A percentile compares a stretch with the other conserved stretches of the same genome.
Conservation (phyloP, 2,113 vertebrate genomes). For the Hassar affinis region DNA sequence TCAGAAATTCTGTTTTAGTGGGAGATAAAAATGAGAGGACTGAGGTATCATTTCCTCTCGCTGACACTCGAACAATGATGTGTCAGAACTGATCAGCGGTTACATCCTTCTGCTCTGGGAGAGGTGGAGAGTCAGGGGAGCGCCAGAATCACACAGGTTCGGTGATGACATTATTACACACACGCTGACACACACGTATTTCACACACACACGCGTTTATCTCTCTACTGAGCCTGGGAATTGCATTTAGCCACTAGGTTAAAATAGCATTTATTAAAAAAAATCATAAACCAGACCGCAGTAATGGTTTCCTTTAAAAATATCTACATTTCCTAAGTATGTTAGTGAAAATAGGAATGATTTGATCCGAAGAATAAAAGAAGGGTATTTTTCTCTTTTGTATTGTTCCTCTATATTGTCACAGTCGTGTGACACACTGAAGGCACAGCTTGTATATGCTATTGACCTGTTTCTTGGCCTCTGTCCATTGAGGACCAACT, state of each 20-base stretch:
- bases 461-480: constrained; percentile 35
- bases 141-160: constrained; percentile 47
- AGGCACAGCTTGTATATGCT: constrained; percentile 20
- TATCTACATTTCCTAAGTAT: background rate
- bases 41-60: constrained; percentile 73
- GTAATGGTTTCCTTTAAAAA: background rate
- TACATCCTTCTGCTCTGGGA: constrained; percentile 67
- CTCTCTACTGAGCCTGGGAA: constrained; percentile 33
- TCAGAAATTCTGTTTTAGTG: constrained; percentile 69
- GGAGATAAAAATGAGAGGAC: constrained; percentile 60
- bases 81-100: constrained; percentile 75
- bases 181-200: constrained; percentile 31
- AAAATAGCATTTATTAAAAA: constrained; percentile 4
- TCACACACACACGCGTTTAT: constrained; percentile 54
- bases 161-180: constrained; percentile 50
- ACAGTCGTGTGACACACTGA: background rate
- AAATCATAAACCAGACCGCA: background rate
- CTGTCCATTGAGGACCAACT: constrained; percentile 38
- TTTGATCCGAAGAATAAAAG: background rate
- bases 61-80: constrained; percentile 69
- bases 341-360: background rate
- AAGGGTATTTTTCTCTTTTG: background rate
- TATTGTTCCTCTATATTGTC: background rate
- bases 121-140: constrained; percentile 44
- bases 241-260: constrained; percentile 12